Evolutionary conservation across 2,888 invertebrate genomes (phyloP).

Genomic region (Spisula subtruncata): DNA sequence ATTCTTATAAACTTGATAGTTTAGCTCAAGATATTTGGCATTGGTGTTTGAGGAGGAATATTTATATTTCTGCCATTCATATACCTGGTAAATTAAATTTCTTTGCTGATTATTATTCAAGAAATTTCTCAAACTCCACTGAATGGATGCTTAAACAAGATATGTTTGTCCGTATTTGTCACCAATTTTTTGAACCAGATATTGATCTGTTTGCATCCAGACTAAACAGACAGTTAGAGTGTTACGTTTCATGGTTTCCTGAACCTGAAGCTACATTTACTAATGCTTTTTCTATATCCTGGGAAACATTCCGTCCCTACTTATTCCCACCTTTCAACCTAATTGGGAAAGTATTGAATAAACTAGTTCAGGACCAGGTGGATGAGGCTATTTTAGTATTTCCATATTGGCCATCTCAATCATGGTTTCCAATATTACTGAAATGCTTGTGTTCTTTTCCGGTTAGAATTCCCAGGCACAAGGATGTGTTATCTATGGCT

Average conservation of each 20-base stretch:
- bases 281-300: slow-evolving; percentile 65
- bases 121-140: slow-evolving; percentile 59
- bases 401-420: slow-evolving; percentile 62
- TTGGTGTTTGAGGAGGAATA: slow-evolving; percentile 58
- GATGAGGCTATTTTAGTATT: slow-evolving; percentile 55
- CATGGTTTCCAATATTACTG: slow-evolving; percentile 64
- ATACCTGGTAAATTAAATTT: slow-evolving; percentile 41
- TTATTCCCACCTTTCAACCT: slow-evolving; percentile 69
- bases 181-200: slow-evolving; percentile 58
- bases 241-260: slow-evolving; percentile 62
- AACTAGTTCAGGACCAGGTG: slow-evolving; percentile 58
- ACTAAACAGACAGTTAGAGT: slow-evolving; percentile 37
- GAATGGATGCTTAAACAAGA: slow-evolving; percentile 65
- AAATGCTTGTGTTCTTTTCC: slow-evolving; percentile 40
- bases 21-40: slow-evolving; percentile 54
- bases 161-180: slow-evolving; percentile 43
- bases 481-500: slow-evolving; percentile 46
- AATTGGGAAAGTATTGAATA: too few species aligned
- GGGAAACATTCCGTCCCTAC: slow-evolving; percentile 50
- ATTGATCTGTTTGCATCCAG: slow-evolving; percentile 66
- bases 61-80: slow-evolving; percentile 50
- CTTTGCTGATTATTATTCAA: slow-evolving; percentile 55
- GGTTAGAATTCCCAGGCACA: slow-evolving; percentile 31
- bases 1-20: slow-evolving; percentile 35
- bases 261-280: slow-evolving; percentile 51